Evolutionary conservation across 2,888 invertebrate species (phyloP).

Genomic region (Lasius fuliginosus): DNA sequence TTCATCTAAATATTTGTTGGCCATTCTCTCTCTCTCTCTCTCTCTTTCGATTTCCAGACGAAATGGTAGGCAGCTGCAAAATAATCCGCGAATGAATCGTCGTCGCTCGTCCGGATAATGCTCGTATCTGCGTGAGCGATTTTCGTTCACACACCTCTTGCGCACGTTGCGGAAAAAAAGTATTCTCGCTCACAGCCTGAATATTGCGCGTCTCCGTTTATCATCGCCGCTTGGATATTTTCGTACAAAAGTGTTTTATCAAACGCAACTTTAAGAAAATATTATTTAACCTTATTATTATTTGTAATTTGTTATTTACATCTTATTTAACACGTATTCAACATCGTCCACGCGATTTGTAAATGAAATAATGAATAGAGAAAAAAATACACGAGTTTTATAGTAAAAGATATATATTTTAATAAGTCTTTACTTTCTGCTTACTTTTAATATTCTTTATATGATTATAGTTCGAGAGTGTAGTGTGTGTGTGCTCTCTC

Average conservation of each 20-base stretch:
- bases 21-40: neutral
- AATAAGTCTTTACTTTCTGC: neutral
- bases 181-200: slow-evolving; percentile 25
- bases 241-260: neutral
- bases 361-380: neutral
- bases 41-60: slow-evolving; percentile 36
- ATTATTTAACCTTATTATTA: neutral
- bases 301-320: neutral
- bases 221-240: neutral
- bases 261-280: neutral
- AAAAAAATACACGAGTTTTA: neutral
- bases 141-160: neutral
- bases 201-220: neutral
- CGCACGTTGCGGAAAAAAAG: slow-evolving; percentile 20
- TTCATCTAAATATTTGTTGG: slow-evolving; percentile 39
- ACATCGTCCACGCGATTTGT: neutral
- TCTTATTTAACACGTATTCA: neutral
- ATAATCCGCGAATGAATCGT: slow-evolving; percentile 35
- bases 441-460: neutral
- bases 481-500: neutral
- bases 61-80: slow-evolving; percentile 23
- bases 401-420: neutral
- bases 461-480: neutral
- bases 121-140: slow-evolving; percentile 21
- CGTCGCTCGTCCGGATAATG: slow-evolving; percentile 25